phyloP scores from a whole-genome alignment of 2,797 vertebrate species.

The Zenarchopterus dispar region DNA sequence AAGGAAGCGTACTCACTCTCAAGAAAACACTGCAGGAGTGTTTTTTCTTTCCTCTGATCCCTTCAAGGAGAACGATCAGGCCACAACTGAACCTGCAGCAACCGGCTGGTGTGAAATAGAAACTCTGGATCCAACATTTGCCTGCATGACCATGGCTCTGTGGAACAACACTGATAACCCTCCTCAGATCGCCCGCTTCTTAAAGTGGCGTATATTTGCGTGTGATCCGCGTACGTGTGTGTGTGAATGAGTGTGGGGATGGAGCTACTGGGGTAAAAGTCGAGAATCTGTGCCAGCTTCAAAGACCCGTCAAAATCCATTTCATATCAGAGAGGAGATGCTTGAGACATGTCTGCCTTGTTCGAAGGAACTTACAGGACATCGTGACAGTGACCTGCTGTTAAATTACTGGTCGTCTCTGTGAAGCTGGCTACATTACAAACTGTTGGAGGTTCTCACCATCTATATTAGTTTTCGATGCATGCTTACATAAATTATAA shows the following conservation, averaged over 20 bases:
- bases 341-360: neutral
- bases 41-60: slow-evolving; percentile 31
- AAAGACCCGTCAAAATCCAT: slow-evolving; percentile 23
- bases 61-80: slow-evolving; percentile 46
- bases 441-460: slow-evolving; percentile 3
- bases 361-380: neutral
- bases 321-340: slow-evolving; percentile 20
- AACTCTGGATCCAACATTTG: slow-evolving; percentile 52
- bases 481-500: slow-evolving; percentile 3
- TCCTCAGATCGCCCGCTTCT: slow-evolving; percentile 57
- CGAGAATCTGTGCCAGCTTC: slow-evolving; percentile 52
- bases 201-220: slow-evolving; percentile 44
- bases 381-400: slow-evolving; percentile 4
- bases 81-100: slow-evolving; percentile 44
- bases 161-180: slow-evolving; percentile 52
- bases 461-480: slow-evolving; percentile 6
- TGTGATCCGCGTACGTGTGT: slow-evolving; percentile 11
- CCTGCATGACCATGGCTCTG: slow-evolving; percentile 70
- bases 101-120: slow-evolving; percentile 48
- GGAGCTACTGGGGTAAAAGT: slow-evolving; percentile 48
- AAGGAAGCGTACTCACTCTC: slow-evolving; percentile 38
- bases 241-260: slow-evolving; percentile 40
- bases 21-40: slow-evolving; percentile 31
- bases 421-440: too few relatives aligned
- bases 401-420: neutral